These are phyloP conservation scores for Cheiracanthium punctorium DNA, from an alignment of 2,888 invertebrate genomes.

Conservation along the genomic window DNA sequence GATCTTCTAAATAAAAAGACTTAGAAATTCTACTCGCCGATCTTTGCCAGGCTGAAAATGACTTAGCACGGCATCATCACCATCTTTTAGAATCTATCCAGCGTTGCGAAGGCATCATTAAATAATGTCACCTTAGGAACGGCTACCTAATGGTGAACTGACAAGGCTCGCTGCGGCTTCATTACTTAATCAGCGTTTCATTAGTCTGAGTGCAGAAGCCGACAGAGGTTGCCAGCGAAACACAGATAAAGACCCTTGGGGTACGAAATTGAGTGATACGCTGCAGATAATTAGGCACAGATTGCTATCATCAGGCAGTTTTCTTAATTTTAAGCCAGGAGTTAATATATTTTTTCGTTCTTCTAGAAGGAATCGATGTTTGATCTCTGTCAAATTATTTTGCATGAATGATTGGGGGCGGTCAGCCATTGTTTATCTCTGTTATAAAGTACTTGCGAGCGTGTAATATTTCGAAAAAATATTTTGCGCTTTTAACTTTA, in stretches of 20 bases:
- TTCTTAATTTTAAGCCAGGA: neutral
- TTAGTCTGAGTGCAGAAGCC: conserved; percentile 35
- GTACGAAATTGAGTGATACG: neutral
- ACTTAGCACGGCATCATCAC: too few relatives aligned
- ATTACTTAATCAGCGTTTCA: conserved; percentile 66
- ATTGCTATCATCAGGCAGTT: neutral
- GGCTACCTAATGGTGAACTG: neutral
- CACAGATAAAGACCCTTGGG: neutral
- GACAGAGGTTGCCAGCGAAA: neutral
- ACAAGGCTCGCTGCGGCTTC: conserved; percentile 8
- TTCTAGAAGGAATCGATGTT: too few relatives aligned
- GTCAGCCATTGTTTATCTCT: too few relatives aligned
- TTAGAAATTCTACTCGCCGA: too few relatives aligned
- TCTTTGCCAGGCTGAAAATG: too few relatives aligned
- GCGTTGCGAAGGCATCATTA: neutral
- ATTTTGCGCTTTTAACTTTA: too few relatives aligned
- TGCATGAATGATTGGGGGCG: too few relatives aligned
- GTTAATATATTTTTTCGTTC: neutral
- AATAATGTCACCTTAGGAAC: conserved; percentile 4
- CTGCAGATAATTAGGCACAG: neutral
- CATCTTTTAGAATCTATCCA: too few relatives aligned
- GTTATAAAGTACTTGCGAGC: too few relatives aligned
- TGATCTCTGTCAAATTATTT: too few relatives aligned
- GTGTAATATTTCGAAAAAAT: too few relatives aligned
- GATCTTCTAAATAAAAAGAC: too few relatives aligned